Conservation (phyloP, 2,797 vertebrate species). For the Setipinna tenuifilis region DNA sequence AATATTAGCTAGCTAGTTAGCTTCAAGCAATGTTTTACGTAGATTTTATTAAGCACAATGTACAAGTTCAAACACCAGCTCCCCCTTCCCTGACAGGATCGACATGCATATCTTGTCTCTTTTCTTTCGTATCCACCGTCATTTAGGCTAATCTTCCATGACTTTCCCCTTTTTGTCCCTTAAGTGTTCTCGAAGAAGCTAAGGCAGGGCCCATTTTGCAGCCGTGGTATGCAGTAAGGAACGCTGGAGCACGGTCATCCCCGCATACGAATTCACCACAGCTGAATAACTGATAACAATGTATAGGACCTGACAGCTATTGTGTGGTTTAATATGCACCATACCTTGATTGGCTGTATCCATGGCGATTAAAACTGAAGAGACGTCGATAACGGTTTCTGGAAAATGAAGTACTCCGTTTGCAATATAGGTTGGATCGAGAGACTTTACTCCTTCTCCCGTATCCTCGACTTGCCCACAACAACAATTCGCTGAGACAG, state of each 20-base stretch:
- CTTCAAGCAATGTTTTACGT: background rate
- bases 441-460: conserved; percentile 17
- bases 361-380: conserved; percentile 53
- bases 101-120: background rate
- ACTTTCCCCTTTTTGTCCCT: background rate
- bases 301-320: background rate
- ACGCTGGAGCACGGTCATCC: background rate
- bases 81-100: background rate
- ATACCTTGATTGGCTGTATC: conserved; percentile 66
- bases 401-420: background rate
- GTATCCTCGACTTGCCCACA: conserved; percentile 48
- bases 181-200: background rate
- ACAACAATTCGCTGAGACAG: conserved; percentile 54
- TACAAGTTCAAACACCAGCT: background rate
- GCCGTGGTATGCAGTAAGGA: conserved; percentile 9
- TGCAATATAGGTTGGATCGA: background rate
- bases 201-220: background rate
- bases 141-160: background rate
- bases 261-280: background rate
- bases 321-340: background rate
- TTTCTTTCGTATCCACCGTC: background rate
- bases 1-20: background rate
- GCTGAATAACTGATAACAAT: background rate
- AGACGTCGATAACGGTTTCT: background rate
- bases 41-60: background rate